Conservation (phyloP, 2,888 invertebrate genomes). For the Saturnia pavonia region DNA sequence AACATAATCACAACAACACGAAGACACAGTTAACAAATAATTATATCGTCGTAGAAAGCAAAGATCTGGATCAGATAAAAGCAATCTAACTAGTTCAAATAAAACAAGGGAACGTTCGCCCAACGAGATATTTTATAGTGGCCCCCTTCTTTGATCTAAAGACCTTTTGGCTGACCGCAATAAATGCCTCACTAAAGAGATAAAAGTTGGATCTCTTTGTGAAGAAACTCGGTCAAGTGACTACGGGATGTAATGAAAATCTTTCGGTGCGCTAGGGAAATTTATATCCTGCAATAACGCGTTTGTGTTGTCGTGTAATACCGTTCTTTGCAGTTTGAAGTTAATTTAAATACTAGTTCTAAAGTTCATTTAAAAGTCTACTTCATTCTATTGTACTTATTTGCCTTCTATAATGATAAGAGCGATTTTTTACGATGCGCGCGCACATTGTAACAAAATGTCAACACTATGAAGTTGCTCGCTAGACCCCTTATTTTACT, state of each 20-base stretch:
- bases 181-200: slow-evolving; percentile 68
- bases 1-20: not conserved
- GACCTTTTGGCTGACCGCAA: slow-evolving; percentile 68
- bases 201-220: slow-evolving; percentile 72
- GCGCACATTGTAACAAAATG: no score
- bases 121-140: slow-evolving; percentile 47
- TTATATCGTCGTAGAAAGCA: slow-evolving; percentile 24
- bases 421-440: no score
- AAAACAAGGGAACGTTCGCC: slow-evolving; percentile 32
- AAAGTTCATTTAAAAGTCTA: not conserved
- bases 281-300: slow-evolving; percentile 56
- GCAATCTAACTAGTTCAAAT: slow-evolving; percentile 34
- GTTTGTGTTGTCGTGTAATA: slow-evolving; percentile 29
- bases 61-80: slow-evolving; percentile 36
- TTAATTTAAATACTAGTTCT: slow-evolving; percentile 18
- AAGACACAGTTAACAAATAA: slow-evolving; percentile 28
- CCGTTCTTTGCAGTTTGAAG: slow-evolving; percentile 32
- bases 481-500: no score
- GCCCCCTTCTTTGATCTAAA: slow-evolving; percentile 54
- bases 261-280: slow-evolving; percentile 56
- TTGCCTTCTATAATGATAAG: no score
- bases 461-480: no score
- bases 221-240: slow-evolving; percentile 63
- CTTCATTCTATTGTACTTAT: not conserved
- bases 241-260: slow-evolving; percentile 70